Evolutionary conservation across 2,113 vertebrate species (phyloP), one percentile per base, ranked within the genome.

Genomic region (Melanerpes aurifrons): DNA sequence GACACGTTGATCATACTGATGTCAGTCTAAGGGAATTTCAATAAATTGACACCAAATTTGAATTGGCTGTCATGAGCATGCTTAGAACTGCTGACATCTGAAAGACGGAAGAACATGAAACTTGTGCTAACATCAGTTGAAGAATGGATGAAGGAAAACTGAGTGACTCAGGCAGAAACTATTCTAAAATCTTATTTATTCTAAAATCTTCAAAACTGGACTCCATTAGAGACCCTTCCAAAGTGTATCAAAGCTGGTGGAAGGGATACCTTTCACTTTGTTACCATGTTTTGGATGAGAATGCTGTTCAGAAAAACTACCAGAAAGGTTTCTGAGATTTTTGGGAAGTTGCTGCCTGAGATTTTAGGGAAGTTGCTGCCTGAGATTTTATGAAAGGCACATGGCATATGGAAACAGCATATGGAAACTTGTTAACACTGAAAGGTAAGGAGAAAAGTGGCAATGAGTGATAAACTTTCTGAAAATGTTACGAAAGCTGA

Each of bases 381-480:
- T 92, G 57, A 91, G 87, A 74, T 87, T 87, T 83, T 86, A n/a
- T 68, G 61, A 92, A 89, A 92, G 84, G 40, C 81, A 76, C 71
- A 77, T 31, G 75, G 37, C 85, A 94, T 96, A 94, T 92, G 94
- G 94, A 82, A 94, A 68, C 37, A 62, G 43, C 91, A 91, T 93
- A 94, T 86, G 89, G 95, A 94, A 91, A 91, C 69, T 40, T 86
- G 94, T 87, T 95, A 94, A 86, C 76, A 87, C 73, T 82, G 79
- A 92, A 91, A 94, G 76, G 85, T 87, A 92, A 94, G 71, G 79
- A 89, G 84, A 66, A 91, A 93, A 91, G 93, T 91, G 89, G 66
- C 87, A 77, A 86, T 92, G 94, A 96, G 47, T 91, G 89, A 96
- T 94, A 93, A 92, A 87, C 91, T 86, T 81, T 75, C 86, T 91